Base-by-base conservation (phyloP, 2,113 vertebrate species). In the Reinhardtius hippoglossoides region DNA sequence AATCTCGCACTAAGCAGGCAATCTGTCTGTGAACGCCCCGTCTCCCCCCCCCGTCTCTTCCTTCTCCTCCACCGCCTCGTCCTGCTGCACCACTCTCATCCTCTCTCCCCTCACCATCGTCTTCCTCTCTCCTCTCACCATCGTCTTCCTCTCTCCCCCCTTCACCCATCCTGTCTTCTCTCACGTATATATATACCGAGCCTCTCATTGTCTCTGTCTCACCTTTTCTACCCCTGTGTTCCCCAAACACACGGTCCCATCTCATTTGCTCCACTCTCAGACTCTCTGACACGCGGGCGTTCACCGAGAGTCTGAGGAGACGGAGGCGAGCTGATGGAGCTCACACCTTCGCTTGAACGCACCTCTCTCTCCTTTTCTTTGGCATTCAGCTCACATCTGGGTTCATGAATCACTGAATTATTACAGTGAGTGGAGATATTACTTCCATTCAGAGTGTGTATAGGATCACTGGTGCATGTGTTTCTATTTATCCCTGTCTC, bases 241-340 rank as follows among this genome's bases (percentile, higher is more conserved):
- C n/a, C 20, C 31, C 1, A 0, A 18, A 10, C 24, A 20, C 79
- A 46, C 12, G 20, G 27, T 64, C 74, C 82, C 81, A 57, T 84
- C 83, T 84, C 85, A 50, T 80, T 79, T 75, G 81, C 85, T 89
- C 85, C 79, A 81, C 79, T 83, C 67, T 52, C 82, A 82, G 90
- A 80, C 73, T 76, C 13, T 50, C 57, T 46, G 62, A 78, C 70
- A 76, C 65, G 84, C 62, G 40, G 40, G 78, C 81, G 85, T 35
- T 9, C 35, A 9, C 35, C 9, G 35, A 37, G 35, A 9, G 35
- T 57, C 74, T 71, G 59, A 67, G 66, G 7, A 50, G 48, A 42
- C 8, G 61, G 48, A 31, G 76, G 55, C 9, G 50, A 44, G 72
- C 14, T 23, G 35, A 37, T 37, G 35, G 59, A 26, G 61, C 67